Evolutionary conservation across 37 sponge, comb jelly and placozoan genomes (phyloP).

Genomic region (Agelas oroides): DNA sequence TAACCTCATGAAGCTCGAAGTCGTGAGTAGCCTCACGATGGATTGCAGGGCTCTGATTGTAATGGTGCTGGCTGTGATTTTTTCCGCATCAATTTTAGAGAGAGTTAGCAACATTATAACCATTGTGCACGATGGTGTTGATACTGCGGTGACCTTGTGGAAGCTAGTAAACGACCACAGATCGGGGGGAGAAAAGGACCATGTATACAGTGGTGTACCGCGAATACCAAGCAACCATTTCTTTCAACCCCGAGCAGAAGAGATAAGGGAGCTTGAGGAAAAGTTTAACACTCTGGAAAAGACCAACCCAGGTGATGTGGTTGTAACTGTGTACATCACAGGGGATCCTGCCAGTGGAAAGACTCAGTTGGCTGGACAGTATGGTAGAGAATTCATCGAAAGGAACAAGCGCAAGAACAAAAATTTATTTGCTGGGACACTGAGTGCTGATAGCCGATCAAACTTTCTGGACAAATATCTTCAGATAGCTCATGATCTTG

Average conservation of each 20-base stretch:
- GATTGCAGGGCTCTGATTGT: too few species aligned
- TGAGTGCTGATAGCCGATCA: not conserved
- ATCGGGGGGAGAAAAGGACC: too few species aligned
- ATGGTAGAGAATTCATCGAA: not conserved
- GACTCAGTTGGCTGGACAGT: slow-evolving; percentile 2
- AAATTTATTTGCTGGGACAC: slow-evolving; percentile 7
- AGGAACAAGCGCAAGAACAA: not conserved
- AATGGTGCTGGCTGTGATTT: too few species aligned
- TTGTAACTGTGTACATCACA: not conserved
- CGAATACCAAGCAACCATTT: too few species aligned
- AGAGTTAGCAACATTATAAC: too few species aligned
- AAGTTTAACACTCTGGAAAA: not conserved
- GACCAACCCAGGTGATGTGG: not conserved
- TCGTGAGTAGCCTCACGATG: too few species aligned
- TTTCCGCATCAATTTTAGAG: too few species aligned
- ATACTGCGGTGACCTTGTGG: too few species aligned
- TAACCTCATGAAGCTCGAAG: too few species aligned
- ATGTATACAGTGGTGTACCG: too few species aligned
- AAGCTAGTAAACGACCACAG: too few species aligned
- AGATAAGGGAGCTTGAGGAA: not conserved
- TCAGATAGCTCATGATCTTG: not conserved
- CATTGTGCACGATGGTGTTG: too few species aligned
- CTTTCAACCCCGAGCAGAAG: not conserved
- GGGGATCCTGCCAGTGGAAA: not conserved
- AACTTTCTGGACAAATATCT: not conserved